Evolutionary conservation across 2,888 invertebrate species (phyloP).

Genomic region (Heteromurus nitidus): DNA sequence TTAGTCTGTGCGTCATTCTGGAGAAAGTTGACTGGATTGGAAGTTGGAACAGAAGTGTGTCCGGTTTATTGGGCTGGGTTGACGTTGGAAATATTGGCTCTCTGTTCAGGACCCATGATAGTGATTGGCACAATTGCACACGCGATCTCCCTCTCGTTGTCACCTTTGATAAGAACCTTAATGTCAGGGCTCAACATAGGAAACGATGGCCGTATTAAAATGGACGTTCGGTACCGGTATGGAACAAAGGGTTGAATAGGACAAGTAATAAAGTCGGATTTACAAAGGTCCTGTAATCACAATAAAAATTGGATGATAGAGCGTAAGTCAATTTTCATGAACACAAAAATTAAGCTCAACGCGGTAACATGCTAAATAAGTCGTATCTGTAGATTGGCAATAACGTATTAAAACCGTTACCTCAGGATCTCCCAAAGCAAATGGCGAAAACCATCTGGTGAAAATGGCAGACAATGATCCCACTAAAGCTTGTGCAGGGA

Average conservation of each 20-base stretch:
- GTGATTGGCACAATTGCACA: constrained; percentile 67
- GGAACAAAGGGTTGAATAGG: constrained; percentile 47
- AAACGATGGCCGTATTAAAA: constrained; percentile 41
- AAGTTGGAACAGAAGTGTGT: too few species aligned
- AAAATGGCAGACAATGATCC: constrained; percentile 53
- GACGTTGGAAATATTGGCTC: too few species aligned
- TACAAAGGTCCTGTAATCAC: constrained; percentile 61
- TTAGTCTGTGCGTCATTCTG: too few species aligned
- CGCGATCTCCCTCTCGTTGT: constrained; percentile 47
- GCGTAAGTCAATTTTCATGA: not conserved
- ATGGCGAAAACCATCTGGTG: constrained; percentile 35
- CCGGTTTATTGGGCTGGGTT: too few species aligned
- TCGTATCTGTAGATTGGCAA: too few species aligned
- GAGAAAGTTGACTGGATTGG: too few species aligned
- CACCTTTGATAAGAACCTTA: constrained; percentile 48
- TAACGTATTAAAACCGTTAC: constrained; percentile 28
- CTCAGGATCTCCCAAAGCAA: constrained; percentile 50
- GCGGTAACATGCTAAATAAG: not conserved
- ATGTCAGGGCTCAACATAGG: constrained; percentile 56
- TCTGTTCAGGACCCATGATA: constrained; percentile 39
- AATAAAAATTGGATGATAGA: not conserved
- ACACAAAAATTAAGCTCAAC: not conserved
- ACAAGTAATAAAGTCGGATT: constrained; percentile 51
- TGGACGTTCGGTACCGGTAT: constrained; percentile 50
- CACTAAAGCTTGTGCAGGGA: constrained; percentile 20